Conservation (phyloP, 1,140 invertebrate genomes). For the Drosophila tsacasi region DNA sequence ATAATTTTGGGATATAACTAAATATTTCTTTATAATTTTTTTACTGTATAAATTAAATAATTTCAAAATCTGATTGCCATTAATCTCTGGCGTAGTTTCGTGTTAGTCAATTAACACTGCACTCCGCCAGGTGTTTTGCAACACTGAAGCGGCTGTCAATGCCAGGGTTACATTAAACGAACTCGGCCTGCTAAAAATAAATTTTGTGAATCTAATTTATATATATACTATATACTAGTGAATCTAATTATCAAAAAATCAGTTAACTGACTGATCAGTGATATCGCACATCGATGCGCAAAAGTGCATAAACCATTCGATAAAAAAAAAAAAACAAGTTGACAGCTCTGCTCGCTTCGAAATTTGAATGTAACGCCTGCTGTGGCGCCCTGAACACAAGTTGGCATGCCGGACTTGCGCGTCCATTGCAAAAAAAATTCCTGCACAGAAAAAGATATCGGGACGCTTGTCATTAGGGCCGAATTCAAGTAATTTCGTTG, state of each 20-base stretch:
- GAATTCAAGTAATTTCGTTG: neutral
- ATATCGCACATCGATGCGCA: neutral
- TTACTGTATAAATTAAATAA: too few species aligned
- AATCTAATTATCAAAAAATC: neutral
- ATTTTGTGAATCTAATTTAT: too few species aligned
- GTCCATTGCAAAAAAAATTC: constrained; percentile 80
- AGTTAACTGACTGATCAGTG: too few species aligned
- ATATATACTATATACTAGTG: too few species aligned
- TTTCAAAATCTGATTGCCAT: too few species aligned
- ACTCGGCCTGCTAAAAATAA: neutral
- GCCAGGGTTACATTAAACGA: neutral
- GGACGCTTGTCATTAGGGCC: constrained; percentile 15
- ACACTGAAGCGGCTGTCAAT: neutral
- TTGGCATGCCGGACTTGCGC: constrained; percentile 66
- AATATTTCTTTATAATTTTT: too few species aligned
- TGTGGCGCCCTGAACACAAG: neutral
- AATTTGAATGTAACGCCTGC: constrained; percentile 64
- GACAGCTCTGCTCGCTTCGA: constrained; percentile 8
- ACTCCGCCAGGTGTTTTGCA: neutral
- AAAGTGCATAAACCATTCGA: neutral
- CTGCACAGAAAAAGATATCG: constrained; percentile 56
- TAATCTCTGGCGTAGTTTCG: neutral
- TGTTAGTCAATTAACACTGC: neutral
- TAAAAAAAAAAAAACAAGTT: constrained; percentile 15
- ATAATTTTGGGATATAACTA: too few species aligned